Conservation (phyloP, 2,113 vertebrate species). For the Lepus timidus region DNA sequence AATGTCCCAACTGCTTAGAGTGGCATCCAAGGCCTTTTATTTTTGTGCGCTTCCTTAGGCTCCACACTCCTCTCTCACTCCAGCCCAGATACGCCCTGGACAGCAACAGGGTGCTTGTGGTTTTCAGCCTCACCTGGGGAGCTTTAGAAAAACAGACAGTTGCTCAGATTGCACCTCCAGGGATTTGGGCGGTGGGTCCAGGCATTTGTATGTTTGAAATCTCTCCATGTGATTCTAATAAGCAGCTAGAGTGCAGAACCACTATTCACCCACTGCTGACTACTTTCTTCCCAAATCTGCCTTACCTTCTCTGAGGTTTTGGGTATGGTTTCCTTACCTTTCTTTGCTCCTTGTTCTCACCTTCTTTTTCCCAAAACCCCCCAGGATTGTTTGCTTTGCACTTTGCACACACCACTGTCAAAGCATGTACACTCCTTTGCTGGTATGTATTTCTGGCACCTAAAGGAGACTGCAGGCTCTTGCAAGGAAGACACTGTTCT, state of each 20-base stretch:
- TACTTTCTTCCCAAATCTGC: not conserved
- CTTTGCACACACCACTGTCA: not conserved
- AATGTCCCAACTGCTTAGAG: conserved; percentile 36
- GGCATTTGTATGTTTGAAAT: not conserved
- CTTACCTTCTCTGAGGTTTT: not conserved
- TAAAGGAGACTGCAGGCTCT: not conserved
- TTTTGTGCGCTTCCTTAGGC: not conserved
- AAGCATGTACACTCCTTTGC: not conserved
- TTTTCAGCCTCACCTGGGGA: not conserved
- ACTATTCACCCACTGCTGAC: not conserved
- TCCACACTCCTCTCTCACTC: not conserved
- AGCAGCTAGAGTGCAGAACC: not conserved
- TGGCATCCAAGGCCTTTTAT: conserved; percentile 4
- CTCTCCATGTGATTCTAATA: not conserved
- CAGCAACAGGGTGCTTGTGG: not conserved
- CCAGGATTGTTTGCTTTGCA: not conserved
- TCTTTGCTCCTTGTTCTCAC: not conserved
- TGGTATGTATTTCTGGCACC: not conserved
- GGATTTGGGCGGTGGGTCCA: not conserved
- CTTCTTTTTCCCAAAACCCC: not conserved
- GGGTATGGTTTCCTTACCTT: not conserved
- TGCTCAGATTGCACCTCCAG: not conserved
- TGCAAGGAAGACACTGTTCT: not conserved
- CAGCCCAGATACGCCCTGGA: not conserved
- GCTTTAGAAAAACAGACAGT: not conserved